Conservation (phyloP, 1,140 invertebrate species). For the Lasioglossum baleicum region DNA sequence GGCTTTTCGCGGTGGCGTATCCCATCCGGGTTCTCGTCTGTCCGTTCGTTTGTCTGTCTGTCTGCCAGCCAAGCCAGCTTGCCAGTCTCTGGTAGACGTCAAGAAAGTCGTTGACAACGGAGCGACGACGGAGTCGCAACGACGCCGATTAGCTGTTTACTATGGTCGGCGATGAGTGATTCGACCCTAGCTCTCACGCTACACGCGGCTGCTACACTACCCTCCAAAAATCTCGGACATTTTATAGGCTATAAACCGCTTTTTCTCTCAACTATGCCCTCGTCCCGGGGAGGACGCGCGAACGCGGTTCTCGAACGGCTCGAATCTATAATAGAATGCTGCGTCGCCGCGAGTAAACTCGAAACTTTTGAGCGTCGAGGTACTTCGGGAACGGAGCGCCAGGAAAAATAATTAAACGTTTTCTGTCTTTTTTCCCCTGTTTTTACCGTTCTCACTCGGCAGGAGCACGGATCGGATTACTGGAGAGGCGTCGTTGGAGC, state of each 20-base stretch:
- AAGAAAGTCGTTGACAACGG: conserved; percentile 45
- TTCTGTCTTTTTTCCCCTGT: background rate
- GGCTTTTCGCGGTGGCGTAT: conserved; percentile 42
- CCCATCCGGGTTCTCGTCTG: conserved; percentile 6
- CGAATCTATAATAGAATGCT: too few relatives aligned
- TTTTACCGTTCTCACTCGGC: background rate
- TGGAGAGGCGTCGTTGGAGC: background rate
- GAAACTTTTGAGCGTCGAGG: background rate
- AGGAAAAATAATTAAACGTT: conserved; percentile 19
- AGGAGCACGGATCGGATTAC: too few relatives aligned
- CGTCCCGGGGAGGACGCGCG: too few relatives aligned
- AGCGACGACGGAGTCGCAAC: conserved; percentile 41
- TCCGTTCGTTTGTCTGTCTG: conserved; percentile 16
- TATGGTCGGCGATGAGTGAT: conserved; percentile 52
- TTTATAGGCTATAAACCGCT: too few relatives aligned
- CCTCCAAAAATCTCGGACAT: background rate
- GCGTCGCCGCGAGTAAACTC: too few relatives aligned
- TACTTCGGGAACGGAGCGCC: conserved; percentile 6
- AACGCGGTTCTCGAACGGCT: too few relatives aligned
- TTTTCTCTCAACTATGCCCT: too few relatives aligned
- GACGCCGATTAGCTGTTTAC: conserved; percentile 63
- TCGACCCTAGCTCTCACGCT: conserved; percentile 36
- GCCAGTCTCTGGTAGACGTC: conserved; percentile 39
- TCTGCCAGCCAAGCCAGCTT: background rate
- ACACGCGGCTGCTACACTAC: conserved; percentile 5